phyloP scores from a whole-genome alignment of 2,797 vertebrate species.

The Smutsia gigantea region DNA sequence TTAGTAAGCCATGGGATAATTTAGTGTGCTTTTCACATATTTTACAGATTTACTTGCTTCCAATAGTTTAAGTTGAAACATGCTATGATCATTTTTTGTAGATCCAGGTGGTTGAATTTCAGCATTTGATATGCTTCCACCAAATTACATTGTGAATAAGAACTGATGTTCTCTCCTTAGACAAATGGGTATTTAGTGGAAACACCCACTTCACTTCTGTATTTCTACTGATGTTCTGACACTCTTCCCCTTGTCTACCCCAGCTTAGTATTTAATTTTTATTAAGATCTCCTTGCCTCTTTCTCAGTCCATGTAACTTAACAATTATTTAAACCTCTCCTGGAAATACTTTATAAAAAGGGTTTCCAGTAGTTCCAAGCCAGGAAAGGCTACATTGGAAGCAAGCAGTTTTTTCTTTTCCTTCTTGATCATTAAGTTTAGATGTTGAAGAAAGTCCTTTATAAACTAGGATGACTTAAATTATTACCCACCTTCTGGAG shows the following conservation, averaged over 20 bases:
- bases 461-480: not conserved
- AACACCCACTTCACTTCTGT: not conserved
- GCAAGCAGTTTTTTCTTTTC: not conserved
- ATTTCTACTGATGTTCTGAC: not conserved
- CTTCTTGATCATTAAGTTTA: not conserved
- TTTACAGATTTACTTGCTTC: slow-evolving; percentile 38
- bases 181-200: not conserved
- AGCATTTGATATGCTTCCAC: not conserved
- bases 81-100: not conserved
- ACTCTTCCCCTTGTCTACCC: not conserved
- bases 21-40: not conserved
- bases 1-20: not conserved
- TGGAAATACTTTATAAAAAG: not conserved
- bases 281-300: not conserved
- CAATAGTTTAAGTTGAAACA: not conserved
- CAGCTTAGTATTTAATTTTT: slow-evolving; percentile 35
- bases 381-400: not conserved
- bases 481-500: not conserved
- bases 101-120: not conserved
- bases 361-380: not conserved
- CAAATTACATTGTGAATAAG: not conserved
- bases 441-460: not conserved
- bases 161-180: not conserved
- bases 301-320: not conserved
- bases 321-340: not conserved